Base-by-base conservation (phyloP, 2,797 vertebrate genomes). In the Rhinophrynus dorsalis region DNA sequence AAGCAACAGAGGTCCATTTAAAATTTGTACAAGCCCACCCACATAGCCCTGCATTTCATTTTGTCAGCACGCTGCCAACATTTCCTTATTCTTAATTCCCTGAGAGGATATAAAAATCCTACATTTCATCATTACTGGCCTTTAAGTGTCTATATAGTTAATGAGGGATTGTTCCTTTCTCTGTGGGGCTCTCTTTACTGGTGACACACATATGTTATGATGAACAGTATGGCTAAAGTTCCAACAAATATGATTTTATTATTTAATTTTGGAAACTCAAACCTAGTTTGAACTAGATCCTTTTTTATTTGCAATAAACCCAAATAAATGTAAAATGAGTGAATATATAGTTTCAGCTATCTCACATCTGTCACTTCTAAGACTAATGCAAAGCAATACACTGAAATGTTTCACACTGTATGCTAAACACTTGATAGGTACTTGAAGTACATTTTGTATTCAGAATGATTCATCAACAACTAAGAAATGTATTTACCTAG, bases 31-130 rank as follows among this genome's bases (percentile, higher is more conserved):
- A 47, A 65, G 68, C 44, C 68, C 68, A 72, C 68, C 60, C 68
- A 64, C 26, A 4, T 40, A 65, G 52, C n/a, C 26, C 54, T 72
- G n/a, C 61, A 40, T 51, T 20, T 57, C 54, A 72, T 65, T 65
- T 21, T 65, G 44, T 48, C 68, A 57, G 27, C 35, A 58, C 20
- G 7, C 68, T 72, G 68, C 68, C 68, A 72, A 42, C 68, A 65
- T 51, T 65, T 64, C 61, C 48, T 54, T 32, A 23, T 58, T 64
- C 32, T 61, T 65, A 24, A 63, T 44, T 72, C 60, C 68, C 68
- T 32, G 44, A 58, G 68, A 57, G 68, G 26, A 72, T 51, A 72
- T 72, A 44, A 65, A 72, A 58, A 50, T 72, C 68, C 65, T 65
- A 72, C 35, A 65, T 58, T 64, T 64, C 60, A 65, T 58, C 68